These are phyloP conservation scores for Tolmerus cingulatus DNA, from an alignment of 2,888 invertebrate species.

Conservation along the genomic window DNA sequence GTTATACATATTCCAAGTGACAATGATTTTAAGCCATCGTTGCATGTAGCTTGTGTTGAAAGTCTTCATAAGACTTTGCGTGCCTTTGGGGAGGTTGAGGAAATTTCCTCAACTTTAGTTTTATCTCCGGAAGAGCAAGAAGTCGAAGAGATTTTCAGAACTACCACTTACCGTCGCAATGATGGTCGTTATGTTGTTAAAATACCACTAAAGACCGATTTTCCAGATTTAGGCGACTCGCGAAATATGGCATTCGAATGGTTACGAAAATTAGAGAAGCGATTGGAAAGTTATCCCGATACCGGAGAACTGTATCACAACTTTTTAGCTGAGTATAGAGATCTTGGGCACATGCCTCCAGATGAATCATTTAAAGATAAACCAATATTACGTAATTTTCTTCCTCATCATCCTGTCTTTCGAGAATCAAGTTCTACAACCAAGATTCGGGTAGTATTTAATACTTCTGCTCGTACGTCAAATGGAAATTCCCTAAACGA, in stretches of 20 bases:
- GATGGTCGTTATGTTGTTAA: too few species aligned
- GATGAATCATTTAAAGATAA: too few species aligned
- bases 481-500: not conserved
- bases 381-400: not conserved
- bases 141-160: too few species aligned
- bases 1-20: not conserved
- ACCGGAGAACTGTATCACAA: not conserved
- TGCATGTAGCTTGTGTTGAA: not conserved
- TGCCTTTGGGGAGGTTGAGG: not conserved
- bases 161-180: too few species aligned
- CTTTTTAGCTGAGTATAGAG: not conserved
- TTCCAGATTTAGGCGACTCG: too few species aligned
- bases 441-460: not conserved
- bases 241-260: not conserved
- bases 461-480: not conserved
- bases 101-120: not conserved
- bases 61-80: not conserved
- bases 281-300: not conserved
- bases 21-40: not conserved
- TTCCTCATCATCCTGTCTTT: not conserved
- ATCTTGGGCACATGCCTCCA: not conserved
- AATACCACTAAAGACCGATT: too few species aligned
- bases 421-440: not conserved
- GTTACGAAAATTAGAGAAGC: not conserved
- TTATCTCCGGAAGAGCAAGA: too few species aligned